Conservation (phyloP, 64 coral and sea anemone genomes). For the Catalaphyllia jardinei region DNA sequence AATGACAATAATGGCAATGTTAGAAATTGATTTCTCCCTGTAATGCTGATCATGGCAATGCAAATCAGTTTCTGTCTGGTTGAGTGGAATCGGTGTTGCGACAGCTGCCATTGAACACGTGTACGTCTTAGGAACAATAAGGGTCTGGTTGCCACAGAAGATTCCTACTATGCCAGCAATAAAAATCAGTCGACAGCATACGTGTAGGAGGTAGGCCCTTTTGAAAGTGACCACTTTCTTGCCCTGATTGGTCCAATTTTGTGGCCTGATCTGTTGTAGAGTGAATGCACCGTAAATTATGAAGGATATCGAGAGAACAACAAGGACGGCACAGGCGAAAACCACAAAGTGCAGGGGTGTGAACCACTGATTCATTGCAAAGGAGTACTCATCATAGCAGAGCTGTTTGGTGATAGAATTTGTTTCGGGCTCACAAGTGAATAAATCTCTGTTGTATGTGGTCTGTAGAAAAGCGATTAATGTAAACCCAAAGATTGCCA, state of each 20-base stretch:
- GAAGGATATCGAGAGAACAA: neutral
- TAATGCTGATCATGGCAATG: conserved; percentile 6
- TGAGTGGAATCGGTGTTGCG: neutral
- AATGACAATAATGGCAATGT: neutral
- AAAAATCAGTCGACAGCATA: neutral
- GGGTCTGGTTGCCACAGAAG: neutral
- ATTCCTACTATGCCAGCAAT: neutral
- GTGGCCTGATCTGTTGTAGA: neutral
- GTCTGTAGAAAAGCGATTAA: neutral
- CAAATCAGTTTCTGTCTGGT: neutral
- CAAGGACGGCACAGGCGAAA: neutral
- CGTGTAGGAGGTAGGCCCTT: neutral
- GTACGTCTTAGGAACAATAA: neutral
- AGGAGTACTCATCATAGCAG: neutral
- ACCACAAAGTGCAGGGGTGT: neutral
- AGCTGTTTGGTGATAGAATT: neutral
- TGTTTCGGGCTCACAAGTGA: neutral
- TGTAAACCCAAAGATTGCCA: neutral
- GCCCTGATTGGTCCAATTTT: neutral
- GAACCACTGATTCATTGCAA: neutral
- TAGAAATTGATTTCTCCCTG: neutral
- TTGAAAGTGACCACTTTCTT: neutral
- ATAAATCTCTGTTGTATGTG: neutral
- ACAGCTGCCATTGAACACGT: neutral
- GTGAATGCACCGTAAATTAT: neutral